Conservation (phyloP, 37 sponge, comb jelly and placozoan genomes). For the Amphimedon queenslandica region DNA sequence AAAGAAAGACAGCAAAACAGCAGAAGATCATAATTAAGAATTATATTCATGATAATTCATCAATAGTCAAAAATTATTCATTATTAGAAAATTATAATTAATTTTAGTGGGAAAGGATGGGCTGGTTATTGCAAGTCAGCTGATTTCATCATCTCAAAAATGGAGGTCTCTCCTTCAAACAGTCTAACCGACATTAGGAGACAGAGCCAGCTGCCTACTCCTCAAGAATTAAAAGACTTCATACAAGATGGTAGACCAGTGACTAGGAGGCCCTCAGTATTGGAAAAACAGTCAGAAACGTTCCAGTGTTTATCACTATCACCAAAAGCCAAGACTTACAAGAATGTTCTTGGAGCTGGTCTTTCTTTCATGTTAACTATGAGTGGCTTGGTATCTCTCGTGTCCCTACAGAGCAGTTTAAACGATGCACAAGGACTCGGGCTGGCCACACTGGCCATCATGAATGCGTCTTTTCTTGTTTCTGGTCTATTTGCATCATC, state of each 20-base stretch:
- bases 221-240: not conserved
- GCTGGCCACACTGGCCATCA: not conserved
- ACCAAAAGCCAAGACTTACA: not conserved
- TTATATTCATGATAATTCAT: no score
- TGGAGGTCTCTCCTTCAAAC: not conserved
- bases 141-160: no score
- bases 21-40: no score
- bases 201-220: not conserved
- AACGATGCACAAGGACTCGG: not conserved
- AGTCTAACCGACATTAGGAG: not conserved
- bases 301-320: not conserved
- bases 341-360: not conserved
- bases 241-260: no score
- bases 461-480: not conserved
- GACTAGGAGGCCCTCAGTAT: not conserved
- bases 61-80: no score
- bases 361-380: not conserved
- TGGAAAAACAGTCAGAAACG: not conserved
- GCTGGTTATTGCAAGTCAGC: no score
- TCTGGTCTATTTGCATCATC: not conserved
- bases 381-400: not conserved
- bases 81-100: no score
- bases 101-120: no score
- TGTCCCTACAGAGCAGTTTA: not conserved
- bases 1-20: no score